Percentiles rank a stretch among this genome's conserved stretches.
Conservation (phyloP, 2,888 invertebrate genomes). For the Hetaerina titia region DNA sequence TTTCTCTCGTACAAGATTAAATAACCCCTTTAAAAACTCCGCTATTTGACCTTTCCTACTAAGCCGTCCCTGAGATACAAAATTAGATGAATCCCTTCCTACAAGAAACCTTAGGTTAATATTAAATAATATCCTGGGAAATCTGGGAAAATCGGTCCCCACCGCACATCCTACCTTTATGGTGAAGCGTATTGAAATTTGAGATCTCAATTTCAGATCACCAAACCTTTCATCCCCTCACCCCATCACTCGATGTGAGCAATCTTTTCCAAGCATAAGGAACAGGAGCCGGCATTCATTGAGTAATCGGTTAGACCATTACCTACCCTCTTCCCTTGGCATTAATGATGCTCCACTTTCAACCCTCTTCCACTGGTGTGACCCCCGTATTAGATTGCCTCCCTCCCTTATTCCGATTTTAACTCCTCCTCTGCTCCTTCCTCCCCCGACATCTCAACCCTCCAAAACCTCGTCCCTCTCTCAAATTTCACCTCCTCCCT, state of each 20-base stretch:
- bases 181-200: neutral
- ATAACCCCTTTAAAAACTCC: no score
- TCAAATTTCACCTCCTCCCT: neutral
- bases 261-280: conserved; percentile 37
- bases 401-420: neutral
- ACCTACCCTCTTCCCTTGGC: conserved; percentile 55
- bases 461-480: neutral
- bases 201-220: conserved; percentile 3
- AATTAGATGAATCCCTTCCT: no score
- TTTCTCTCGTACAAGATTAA: no score
- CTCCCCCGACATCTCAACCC: neutral
- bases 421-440: neutral
- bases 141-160: neutral
- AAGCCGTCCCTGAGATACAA: no score
- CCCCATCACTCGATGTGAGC: neutral
- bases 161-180: neutral
- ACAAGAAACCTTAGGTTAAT: neutral
- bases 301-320: conserved; percentile 54
- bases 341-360: conserved; percentile 61
- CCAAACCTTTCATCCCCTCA: conserved; percentile 34
- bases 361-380: conserved; percentile 9
- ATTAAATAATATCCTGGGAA: neutral
- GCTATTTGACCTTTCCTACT: no score
- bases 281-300: conserved; percentile 50
- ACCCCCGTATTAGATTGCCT: conserved; percentile 41